phyloP scores from a whole-genome alignment of 2,888 invertebrate species.

The Harpagoxenus sublaevis region DNA sequence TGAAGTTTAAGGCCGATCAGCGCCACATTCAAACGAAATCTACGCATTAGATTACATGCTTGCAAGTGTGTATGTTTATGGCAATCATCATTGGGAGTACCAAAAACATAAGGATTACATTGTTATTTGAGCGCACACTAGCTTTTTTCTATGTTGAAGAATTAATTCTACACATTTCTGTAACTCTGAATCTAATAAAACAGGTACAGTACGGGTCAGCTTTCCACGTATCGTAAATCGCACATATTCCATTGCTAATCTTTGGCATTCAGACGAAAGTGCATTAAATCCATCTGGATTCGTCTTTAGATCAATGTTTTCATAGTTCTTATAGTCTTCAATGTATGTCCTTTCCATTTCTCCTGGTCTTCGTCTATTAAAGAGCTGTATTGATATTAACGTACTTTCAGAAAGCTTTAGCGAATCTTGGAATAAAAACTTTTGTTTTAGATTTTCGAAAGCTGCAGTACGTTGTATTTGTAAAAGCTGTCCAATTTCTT shows the following conservation, averaged over 20 bases:
- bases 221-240: slow-evolving; percentile 20
- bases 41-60: slow-evolving; percentile 14
- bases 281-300: not conserved
- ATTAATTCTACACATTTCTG: slow-evolving; percentile 11
- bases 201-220: slow-evolving; percentile 8
- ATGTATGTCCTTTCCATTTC: slow-evolving; percentile 19
- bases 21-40: slow-evolving; percentile 22
- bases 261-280: slow-evolving; percentile 1
- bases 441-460: not conserved
- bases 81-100: not conserved
- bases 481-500: slow-evolving; percentile 36
- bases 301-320: not conserved
- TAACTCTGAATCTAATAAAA: slow-evolving; percentile 18
- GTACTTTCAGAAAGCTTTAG: slow-evolving; percentile 26
- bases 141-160: not conserved
- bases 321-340: not conserved
- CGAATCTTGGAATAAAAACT: slow-evolving; percentile 18
- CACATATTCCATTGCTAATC: slow-evolving; percentile 16
- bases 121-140: not conserved
- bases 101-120: slow-evolving; percentile 20
- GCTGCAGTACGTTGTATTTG: slow-evolving; percentile 4
- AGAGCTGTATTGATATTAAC: slow-evolving; percentile 38
- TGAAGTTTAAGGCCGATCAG: slow-evolving; percentile 26
- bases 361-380: slow-evolving; percentile 41
- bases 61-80: not conserved